A percentile compares a stretch with the other conserved stretches of the same genome.
These are phyloP conservation scores for Sebastes wilsoni DNA, from an alignment of 2,797 vertebrate species.

Conservation along the genomic window DNA sequence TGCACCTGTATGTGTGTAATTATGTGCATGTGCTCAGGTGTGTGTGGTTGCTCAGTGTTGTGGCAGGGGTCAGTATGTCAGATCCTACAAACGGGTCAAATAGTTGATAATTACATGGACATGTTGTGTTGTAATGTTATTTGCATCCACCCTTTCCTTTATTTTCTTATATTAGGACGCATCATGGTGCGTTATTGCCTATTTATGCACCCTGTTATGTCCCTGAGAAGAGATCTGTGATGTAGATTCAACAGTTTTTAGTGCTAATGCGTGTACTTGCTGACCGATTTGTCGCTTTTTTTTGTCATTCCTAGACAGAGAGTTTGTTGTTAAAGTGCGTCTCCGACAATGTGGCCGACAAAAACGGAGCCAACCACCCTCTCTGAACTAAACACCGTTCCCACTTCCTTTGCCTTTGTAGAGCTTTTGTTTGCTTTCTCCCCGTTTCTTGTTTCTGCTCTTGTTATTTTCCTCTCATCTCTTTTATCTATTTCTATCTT, in stretches of 20 bases:
- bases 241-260: slow-evolving; percentile 16
- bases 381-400: slow-evolving; percentile 60
- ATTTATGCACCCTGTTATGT: not conserved
- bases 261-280: slow-evolving; percentile 16
- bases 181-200: not conserved
- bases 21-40: not conserved
- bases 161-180: not conserved
- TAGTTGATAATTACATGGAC: not conserved
- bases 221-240: not conserved
- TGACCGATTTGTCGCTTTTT: slow-evolving; percentile 28
- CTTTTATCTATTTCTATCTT: slow-evolving; percentile 74
- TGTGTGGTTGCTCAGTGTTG: not conserved
- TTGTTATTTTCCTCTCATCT: slow-evolving; percentile 61
- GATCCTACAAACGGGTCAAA: slow-evolving; percentile 29
- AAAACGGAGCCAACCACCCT: slow-evolving; percentile 29
- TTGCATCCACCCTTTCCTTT: not conserved
- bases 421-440: slow-evolving; percentile 60
- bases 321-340: slow-evolving; percentile 46
- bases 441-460: slow-evolving; percentile 46
- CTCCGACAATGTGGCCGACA: slow-evolving; percentile 45
- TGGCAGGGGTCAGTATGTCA: slow-evolving; percentile 52
- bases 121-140: not conserved
- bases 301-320: slow-evolving; percentile 60
- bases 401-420: slow-evolving; percentile 48
- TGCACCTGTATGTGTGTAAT: not conserved